Base-by-base conservation (phyloP, 92 coral and sea anemone species). In the Parazoanthus atlanticus region DNA sequence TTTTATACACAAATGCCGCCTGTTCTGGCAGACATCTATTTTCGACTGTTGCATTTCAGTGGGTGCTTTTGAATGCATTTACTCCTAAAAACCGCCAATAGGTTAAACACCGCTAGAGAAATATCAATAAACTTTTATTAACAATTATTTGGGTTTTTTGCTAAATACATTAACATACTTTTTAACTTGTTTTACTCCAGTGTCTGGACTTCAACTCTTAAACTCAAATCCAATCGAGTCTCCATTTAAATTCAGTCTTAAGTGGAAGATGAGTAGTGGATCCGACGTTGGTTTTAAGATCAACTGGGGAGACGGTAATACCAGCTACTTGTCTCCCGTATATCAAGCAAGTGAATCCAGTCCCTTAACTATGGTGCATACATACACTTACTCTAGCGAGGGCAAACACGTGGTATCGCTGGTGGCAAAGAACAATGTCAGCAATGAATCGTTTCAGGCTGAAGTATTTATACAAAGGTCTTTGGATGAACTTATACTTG, bases 241-340 rank as follows among this genome's bases (percentile, higher is more conserved):
- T 31, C 0, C 33, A 46, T 0, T 70, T 0, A 70, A 19, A 1
- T 15, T 70, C 29, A 69, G 16, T 26, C 87, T 84, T 21, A 43
- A 1, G 1, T 84, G 87, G 87, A 69, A 16, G 7, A 47, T 84
- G 25, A 29, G 19, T 29, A 13, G 1, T 7, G 87, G 87, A 43
- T 30, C 87, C 6, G 87, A 84, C 29, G 87, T 84, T 69, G 87
- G 78, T 46, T 84, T 84, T 43, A 23, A 71, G 54, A 70, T 84
- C 17, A 16, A 84, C 46, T 84, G 87, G 87, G 87, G 87, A 28
- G 78, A 84, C 28, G 78, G 78, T 41, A 17, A 7, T 0, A 70
- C 21, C 5, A 84, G 64, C 46, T 1, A 8, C 29, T 30, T 84
- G 23, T 36, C 87, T 19, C 15, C 65, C 6, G 6, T 23, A 16